These are phyloP conservation scores for Prinia subflava DNA, from an alignment of 2,113 vertebrate genomes.

Conservation along the genomic window DNA sequence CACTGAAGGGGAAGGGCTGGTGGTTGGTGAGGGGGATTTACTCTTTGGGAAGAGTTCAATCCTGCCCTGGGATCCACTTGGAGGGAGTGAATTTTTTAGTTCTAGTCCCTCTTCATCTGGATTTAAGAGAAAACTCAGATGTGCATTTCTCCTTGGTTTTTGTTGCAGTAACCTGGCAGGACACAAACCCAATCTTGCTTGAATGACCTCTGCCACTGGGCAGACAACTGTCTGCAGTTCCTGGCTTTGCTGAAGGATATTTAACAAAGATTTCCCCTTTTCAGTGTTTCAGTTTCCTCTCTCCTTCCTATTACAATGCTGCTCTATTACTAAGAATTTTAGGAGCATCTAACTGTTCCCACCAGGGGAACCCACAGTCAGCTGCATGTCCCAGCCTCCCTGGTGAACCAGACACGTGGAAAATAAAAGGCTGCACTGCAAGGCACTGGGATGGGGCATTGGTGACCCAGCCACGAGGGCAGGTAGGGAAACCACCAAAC, in stretches of 20 bases:
- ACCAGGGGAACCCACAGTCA: background rate
- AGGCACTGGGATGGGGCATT: background rate
- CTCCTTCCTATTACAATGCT: background rate
- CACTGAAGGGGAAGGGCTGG: background rate
- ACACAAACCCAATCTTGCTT: background rate
- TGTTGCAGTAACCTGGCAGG: background rate
- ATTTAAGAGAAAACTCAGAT: background rate
- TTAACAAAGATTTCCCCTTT: background rate
- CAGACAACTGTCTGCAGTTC: background rate
- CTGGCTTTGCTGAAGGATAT: background rate
- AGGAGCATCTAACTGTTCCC: background rate
- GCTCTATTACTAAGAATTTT: background rate
- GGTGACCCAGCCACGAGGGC: background rate
- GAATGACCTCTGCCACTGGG: background rate
- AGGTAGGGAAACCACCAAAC: background rate
- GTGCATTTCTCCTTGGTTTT: background rate
- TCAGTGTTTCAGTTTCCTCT: background rate
- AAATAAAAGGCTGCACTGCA: background rate
- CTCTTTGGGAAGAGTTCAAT: background rate
- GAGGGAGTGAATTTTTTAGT: background rate
- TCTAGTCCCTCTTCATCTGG: background rate
- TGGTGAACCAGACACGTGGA: background rate
- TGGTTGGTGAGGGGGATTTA: background rate
- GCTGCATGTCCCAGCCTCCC: background rate
- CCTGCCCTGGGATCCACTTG: background rate